Percentiles rank a stretch among this genome's conserved stretches.
Conservation (phyloP, 2,888 invertebrate genomes). For the Heterodera filipjevi region DNA sequence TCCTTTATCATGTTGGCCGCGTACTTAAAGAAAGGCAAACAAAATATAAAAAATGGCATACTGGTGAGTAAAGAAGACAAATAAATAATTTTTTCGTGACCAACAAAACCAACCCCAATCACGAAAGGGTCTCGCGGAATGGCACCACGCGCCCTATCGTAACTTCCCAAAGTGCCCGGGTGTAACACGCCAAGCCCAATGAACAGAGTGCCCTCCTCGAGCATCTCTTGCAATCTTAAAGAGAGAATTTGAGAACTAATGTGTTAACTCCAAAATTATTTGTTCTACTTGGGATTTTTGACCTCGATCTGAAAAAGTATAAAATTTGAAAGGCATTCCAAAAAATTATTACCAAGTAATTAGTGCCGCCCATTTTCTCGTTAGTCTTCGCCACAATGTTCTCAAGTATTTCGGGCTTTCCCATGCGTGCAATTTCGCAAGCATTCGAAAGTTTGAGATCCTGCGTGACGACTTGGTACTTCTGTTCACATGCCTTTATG, state of each 20-base stretch:
- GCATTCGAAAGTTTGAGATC: slow-evolving; percentile 50
- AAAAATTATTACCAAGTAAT: slow-evolving; percentile 40
- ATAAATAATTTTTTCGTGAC: too few relatives aligned
- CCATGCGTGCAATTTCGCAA: slow-evolving; percentile 32
- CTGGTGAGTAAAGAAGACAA: too few relatives aligned
- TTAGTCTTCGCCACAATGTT: slow-evolving; percentile 55
- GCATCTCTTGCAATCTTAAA: slow-evolving; percentile 31
- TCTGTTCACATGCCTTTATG: slow-evolving; percentile 48
- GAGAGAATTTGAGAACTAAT: background rate
- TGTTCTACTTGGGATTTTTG: slow-evolving; percentile 12
- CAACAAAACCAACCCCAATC: slow-evolving; percentile 41
- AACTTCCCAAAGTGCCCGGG: slow-evolving; percentile 35
- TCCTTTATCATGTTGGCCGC: slow-evolving; percentile 43
- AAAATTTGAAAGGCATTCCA: background rate
- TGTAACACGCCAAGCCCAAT: slow-evolving; percentile 47
- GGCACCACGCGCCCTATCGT: slow-evolving; percentile 34
- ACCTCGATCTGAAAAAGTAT: background rate
- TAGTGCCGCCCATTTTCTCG: slow-evolving; percentile 50
- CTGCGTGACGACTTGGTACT: slow-evolving; percentile 48
- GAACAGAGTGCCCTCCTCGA: slow-evolving; percentile 38
- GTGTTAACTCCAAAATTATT: background rate
- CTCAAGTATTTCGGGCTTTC: slow-evolving; percentile 46
- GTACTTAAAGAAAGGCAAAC: slow-evolving; percentile 38
- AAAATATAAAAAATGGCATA: too few relatives aligned
- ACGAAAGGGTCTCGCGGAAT: slow-evolving; percentile 37